Evolutionary conservation across 2,888 invertebrate genomes (phyloP).

Genomic region (Phoronis australis): DNA sequence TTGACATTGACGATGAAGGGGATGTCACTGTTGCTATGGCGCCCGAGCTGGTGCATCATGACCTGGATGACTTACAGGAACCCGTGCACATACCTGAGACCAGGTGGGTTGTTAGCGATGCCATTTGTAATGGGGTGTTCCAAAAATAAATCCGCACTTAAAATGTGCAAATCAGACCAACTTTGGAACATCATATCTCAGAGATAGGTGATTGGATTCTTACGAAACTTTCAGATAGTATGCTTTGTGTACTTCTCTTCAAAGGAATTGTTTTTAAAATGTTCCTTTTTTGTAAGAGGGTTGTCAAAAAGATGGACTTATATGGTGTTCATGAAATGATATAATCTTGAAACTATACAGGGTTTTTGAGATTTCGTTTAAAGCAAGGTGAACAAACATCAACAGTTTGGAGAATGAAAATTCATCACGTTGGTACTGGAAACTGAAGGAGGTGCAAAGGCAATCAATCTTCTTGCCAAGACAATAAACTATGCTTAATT

Average conservation of each 20-base stretch:
- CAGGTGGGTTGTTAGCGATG: conserved; percentile 3
- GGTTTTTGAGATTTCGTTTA: no score
- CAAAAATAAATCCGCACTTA: background rate
- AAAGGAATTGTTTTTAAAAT: no score
- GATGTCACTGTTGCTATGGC: conserved; percentile 12
- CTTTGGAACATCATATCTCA: background rate
- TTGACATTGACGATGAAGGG: conserved; percentile 58
- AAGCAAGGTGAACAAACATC: no score
- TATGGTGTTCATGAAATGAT: no score
- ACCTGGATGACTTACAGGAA: conserved; percentile 39
- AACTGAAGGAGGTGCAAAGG: background rate
- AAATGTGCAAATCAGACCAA: background rate
- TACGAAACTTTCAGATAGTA: no score
- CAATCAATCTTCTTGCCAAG: background rate
- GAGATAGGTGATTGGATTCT: background rate
- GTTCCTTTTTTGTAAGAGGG: no score
- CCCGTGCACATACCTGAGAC: conserved; percentile 36
- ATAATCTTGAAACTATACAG: no score
- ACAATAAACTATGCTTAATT: background rate
- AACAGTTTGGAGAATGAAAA: no score
- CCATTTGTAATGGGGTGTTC: background rate
- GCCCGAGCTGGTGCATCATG: conserved; percentile 34
- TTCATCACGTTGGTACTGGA: no score
- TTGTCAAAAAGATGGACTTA: no score
- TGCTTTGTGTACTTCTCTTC: no score